Base-by-base conservation (phyloP, 2,113 vertebrate genomes). In the Alectura lathami region DNA sequence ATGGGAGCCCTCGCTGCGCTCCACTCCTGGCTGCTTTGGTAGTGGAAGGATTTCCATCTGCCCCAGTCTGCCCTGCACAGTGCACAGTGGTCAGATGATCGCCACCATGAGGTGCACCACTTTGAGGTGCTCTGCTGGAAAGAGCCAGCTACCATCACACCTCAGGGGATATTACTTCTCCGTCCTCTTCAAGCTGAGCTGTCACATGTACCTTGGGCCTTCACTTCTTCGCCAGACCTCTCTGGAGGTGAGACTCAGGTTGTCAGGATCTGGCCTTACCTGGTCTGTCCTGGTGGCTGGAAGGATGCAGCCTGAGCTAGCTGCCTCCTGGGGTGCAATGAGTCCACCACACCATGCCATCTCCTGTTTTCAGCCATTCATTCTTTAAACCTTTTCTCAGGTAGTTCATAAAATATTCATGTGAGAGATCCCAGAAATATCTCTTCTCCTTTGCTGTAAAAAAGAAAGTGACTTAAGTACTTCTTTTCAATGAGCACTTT, bases 401-500 rank as follows among this genome's bases (percentile, higher is more conserved):
- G 43, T 93, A 89, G n/a, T 72, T 91, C 70, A 90, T 96, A 38
- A 95, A 95, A 89, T 79, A 92, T 91, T 93, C 43, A 95, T 57
- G 32, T 64, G 27, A 91, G 76, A 57, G 34, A 40, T 87, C 77
- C 34, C 67, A 92, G 74, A 87, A 89, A 89, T 73, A 60, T 73
- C 83, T 83, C 79, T 38, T 91, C 30, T 59, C 20, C 47, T 86
- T 78, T 66, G 22, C 51, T 78, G 42, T 56, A 70, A 76, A n/a
- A 83, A 79, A 60, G 16, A 43, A 78, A 78, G 66, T 5, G 56
- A 87, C 4, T 3, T 68, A 94, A 91, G 76, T 86, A 13, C 36
- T 86, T 91, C 32, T 79, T 60, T 92, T 91, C 75, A 74, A 78
- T 27, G 22, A n/a, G 0, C 0, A 1, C 30, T 88, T 94, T 91